Evolutionary conservation across 2,888 invertebrate species (phyloP).

Genomic region (Panorpa germanica): DNA sequence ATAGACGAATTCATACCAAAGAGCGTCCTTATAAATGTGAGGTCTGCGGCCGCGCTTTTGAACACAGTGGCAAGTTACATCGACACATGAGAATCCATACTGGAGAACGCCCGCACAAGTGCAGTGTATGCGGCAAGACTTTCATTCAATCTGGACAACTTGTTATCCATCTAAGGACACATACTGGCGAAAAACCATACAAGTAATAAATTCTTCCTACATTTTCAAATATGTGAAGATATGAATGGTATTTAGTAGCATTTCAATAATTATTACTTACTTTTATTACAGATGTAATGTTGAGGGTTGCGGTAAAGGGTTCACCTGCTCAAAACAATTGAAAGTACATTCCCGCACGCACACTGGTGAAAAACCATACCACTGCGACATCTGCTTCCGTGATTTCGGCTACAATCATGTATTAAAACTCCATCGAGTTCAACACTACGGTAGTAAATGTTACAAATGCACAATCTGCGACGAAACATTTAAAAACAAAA

Average conservation of each 20-base stretch:
- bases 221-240: too few relatives aligned
- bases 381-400: slow-evolving; percentile 79
- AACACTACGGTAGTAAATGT: slow-evolving; percentile 81
- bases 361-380: slow-evolving; percentile 80
- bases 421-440: slow-evolving; percentile 71
- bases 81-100: slow-evolving; percentile 84
- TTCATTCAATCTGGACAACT: slow-evolving; percentile 83
- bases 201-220: too few relatives aligned
- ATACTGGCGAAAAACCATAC: slow-evolving; percentile 77
- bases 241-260: too few relatives aligned
- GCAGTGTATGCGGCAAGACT: slow-evolving; percentile 71
- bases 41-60: slow-evolving; percentile 75
- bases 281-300: slow-evolving; percentile 54
- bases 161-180: slow-evolving; percentile 79
- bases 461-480: slow-evolving; percentile 86
- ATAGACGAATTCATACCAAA: slow-evolving; percentile 67
- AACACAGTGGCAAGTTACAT: slow-evolving; percentile 78
- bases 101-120: slow-evolving; percentile 77
- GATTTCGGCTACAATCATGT: slow-evolving; percentile 87
- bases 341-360: slow-evolving; percentile 84
- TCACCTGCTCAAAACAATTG: slow-evolving; percentile 80
- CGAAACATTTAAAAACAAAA: slow-evolving; percentile 78
- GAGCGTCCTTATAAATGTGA: slow-evolving; percentile 81
- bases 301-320: slow-evolving; percentile 75
- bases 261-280: too few relatives aligned